Base-by-base conservation (phyloP, 1,140 invertebrate genomes). In the Hestina assimilis region DNA sequence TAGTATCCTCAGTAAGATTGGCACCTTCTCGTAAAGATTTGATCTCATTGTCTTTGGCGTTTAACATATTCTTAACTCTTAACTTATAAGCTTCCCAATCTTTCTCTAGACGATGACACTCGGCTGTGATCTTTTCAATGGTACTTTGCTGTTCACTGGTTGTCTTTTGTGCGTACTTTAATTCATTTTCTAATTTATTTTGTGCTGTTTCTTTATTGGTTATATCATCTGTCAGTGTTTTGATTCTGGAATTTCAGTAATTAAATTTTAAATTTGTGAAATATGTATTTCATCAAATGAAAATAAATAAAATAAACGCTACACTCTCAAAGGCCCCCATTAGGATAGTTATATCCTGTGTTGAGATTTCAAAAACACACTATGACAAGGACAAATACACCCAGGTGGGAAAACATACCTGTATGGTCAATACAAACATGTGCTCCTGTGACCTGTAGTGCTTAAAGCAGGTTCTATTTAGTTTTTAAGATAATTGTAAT, bases 81-180 rank as follows among this genome's bases (percentile, higher is more conserved):
- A 82, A 47, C 53, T 87, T 87, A 24, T 87, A 87, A 8, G 74
- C 54, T 53, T 87, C 79, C 83, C 84, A 87, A 9, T 86, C 84
- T 50, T 66, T 80, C 42, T 87, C 78, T 17, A 87, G 54, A 1
- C 79, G 55, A 6, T 20, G 50, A 42, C 82, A 83, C 43, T 86
- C 84, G 3, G 20, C 58, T 0, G 33, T 79, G 2, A 63, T 66
- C 40, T 79, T 79, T 5, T 78, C 73, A 51, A 88, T 56, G 33
- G 70, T 66, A 7, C 43, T 52, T 29, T 85, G 71, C 7, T 83
- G 50, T 24, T 83, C 80, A 26, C 14, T 59, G 11, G 81, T 75
- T 0, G 65, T 66, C 1, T 69, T 72, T 57, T 85, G 80, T 46
- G 79, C 69, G 20, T 85, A 77, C 7, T 77, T 51, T 11, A 85